Evolutionary conservation across 2,113 vertebrate genomes (phyloP), one percentile per base, ranked within the genome.

Genomic region (Channa argus): DNA sequence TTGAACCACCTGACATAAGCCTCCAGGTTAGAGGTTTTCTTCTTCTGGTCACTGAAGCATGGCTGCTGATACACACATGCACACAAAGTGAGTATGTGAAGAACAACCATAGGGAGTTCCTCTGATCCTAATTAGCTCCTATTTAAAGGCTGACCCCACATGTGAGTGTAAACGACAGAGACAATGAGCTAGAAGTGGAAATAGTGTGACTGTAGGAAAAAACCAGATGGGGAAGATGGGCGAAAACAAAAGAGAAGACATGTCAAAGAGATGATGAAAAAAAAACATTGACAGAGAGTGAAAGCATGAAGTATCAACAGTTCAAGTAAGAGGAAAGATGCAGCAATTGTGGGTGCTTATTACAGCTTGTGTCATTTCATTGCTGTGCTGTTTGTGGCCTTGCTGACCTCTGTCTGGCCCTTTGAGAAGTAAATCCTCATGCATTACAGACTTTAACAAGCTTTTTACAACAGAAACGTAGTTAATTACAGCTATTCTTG

Each of bases 1-100:
- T 99, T 99, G 86, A 99, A 99, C 98, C 98, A 99, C 51, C 97
- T 96, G 80, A 99, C 97, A 0, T 98, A 99, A 1, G 96, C 97
- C 91, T 99, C 96, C 63, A 99, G 92, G 79, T 97, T 98, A n/a
- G 94, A 91, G 33, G 96, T 95, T 89, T 97, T 99, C 83, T 92
- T 92, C 92, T 98, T 99, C 81, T 79, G 91, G 71, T 97, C 96
- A 61, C 92, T 81, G 1, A 96, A 98, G 86, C 96, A 96, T 38
- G 84, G 95, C 96, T 98, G 86, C 1, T 66, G 67, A 81, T 64
- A 63, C 47, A 78, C 49, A 44, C 50, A 55, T 5, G 36, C 24
- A 24, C 41, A 61, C 58, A 55, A 52, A 14, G 33, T 70, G 34
- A 83, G 56, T 43, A 65, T 14, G 56, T 38, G 37, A 41, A 39